Conservation (phyloP, 2,113 vertebrate genomes). For the Eretmochelys imbricata region DNA sequence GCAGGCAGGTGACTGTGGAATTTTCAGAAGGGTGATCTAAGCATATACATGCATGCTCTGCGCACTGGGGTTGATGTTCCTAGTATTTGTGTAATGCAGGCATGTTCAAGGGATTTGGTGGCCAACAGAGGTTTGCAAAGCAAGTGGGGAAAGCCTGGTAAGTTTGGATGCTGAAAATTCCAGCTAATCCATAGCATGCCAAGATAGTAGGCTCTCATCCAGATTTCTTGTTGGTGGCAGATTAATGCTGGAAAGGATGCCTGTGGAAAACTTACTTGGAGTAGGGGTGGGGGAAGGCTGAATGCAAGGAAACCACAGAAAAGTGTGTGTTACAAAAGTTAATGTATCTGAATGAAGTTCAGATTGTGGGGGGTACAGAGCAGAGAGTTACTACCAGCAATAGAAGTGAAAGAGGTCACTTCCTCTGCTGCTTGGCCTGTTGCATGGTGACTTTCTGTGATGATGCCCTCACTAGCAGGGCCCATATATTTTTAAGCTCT, state of each 20-base stretch:
- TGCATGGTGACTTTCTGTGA: not conserved
- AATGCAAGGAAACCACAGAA: not conserved
- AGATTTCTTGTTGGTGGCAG: not conserved
- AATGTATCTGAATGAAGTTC: not conserved
- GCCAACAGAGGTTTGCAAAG: not conserved
- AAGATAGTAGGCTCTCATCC: not conserved
- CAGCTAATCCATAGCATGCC: not conserved
- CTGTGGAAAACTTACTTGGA: not conserved
- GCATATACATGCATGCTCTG: not conserved
- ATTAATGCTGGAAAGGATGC: not conserved
- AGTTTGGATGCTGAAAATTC: not conserved
- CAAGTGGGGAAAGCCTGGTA: not conserved
- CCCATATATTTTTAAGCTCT: not conserved
- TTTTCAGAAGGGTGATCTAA: not conserved
- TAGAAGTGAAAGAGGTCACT: not conserved
- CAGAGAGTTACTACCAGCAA: not conserved
- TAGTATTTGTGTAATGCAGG: fast-evolving
- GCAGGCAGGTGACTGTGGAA: not conserved
- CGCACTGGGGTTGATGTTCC: not conserved
- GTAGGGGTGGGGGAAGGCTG: not conserved
- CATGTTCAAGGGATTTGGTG: not conserved
- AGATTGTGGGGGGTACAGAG: not conserved
- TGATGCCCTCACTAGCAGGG: not conserved
- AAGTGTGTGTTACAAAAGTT: not conserved
- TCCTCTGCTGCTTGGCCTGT: not conserved